Base-by-base conservation (phyloP, 2,797 vertebrate genomes). In the Acanthiza pusilla region DNA sequence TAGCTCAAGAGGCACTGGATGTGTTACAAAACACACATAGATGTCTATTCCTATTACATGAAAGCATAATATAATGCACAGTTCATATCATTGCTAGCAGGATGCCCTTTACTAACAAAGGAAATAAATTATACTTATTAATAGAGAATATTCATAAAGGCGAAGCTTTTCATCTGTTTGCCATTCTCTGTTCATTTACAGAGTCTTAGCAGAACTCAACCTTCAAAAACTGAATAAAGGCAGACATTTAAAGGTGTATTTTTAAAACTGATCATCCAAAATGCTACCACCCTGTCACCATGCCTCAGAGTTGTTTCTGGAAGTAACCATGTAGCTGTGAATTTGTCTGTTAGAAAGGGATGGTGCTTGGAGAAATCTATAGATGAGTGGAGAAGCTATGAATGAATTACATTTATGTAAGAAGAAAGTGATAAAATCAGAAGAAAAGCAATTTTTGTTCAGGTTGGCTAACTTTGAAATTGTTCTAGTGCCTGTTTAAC, bases 21-120 rank as follows among this genome's bases (percentile, higher is more conserved):
- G 13, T 36, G 12, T n/a, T 58, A 29, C 0, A 2, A 55, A 13
- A 47, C 25, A 36, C 8, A 20, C 5, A 9, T 6, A 65, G 18
- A 8, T 75, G 36, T 4, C 53, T 27, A 18, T 26, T n/a, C 12
- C 29, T 45, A 12, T n/a, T 38, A 36, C 11, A 30, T 26, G 38
- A 63, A 78, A 73, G 5, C 25, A 30, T 48, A 45, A 20, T 26
- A 70, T 18, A 74, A 20, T 30, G 25, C 18, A 38, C 14, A 70
- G n/a, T 30, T 68, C 21, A 27, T 42, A 53, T 2, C 21, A 55
- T 22, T 70, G 26, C 9, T 51, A 76, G 14, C 26, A 82, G 50
- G 27, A 30, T 36, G 48, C 6, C 18, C 81, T 70, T 84, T 88
- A 36, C 62, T 45, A 58, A 8, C 7, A 83, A 32, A 65, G 23